These are phyloP conservation scores for Microtus pennsylvanicus DNA, from an alignment of 2,113 vertebrate genomes.

Conservation along the genomic window DNA sequence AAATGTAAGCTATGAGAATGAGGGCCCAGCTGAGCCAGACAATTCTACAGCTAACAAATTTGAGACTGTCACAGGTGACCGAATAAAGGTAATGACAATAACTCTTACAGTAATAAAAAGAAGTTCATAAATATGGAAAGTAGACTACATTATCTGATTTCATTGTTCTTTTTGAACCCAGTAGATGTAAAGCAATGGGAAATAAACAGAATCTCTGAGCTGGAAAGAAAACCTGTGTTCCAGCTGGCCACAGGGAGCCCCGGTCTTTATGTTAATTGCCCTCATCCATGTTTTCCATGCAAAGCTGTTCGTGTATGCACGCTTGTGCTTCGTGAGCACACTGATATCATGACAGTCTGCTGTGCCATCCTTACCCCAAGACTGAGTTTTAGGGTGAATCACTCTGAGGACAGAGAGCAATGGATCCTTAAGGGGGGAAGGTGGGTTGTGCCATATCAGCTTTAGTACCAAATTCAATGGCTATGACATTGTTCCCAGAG, in stretches of 20 bases:
- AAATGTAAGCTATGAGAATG: neutral
- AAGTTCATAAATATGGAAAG: neutral
- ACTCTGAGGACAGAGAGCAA: neutral
- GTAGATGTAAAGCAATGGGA: neutral
- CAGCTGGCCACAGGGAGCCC: neutral
- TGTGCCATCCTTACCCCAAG: neutral
- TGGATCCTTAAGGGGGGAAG: accelerated
- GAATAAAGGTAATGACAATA: neutral
- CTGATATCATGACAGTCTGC: neutral
- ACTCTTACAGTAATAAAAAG: neutral
- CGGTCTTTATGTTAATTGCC: neutral
- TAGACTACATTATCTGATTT: neutral
- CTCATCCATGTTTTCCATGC: neutral
- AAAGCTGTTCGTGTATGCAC: neutral
- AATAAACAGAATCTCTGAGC: neutral
- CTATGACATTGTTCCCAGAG: neutral
- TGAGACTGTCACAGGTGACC: neutral
- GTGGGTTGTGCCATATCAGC: accelerated
- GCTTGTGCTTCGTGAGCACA: neutral
- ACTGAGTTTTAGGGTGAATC: neutral
- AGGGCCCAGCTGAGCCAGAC: neutral
- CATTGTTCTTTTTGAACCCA: neutral
- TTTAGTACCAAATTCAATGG: too few species aligned
- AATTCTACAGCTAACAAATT: neutral
- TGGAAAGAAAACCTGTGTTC: neutral